These are phyloP conservation scores for Ennomos erosarius DNA, from an alignment of 2,888 invertebrate species.

Conservation along the genomic window DNA sequence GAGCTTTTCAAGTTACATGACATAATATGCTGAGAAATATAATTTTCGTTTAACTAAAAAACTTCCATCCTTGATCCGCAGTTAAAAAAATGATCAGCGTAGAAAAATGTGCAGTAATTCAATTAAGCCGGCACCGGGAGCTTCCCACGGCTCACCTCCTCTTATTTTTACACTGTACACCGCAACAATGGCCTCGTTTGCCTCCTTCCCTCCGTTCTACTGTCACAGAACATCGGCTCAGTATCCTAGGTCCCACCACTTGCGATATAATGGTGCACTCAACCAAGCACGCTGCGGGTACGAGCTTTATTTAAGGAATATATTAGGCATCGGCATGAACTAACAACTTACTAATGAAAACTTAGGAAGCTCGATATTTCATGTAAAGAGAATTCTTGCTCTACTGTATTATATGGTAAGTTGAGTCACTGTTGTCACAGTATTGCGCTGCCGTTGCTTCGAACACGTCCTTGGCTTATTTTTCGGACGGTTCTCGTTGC, in stretches of 20 bases:
- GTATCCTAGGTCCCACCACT: background rate
- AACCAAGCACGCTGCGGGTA: too few species aligned
- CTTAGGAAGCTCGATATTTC: background rate
- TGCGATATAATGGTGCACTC: too few species aligned
- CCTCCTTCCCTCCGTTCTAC: constrained; percentile 14
- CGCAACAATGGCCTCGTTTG: constrained; percentile 24
- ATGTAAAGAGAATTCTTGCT: too few species aligned
- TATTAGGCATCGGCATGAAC: too few species aligned
- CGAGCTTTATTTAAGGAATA: too few species aligned
- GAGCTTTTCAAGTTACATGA: too few species aligned
- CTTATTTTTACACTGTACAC: constrained; percentile 9
- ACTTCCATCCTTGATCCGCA: background rate
- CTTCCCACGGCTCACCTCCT: constrained; percentile 13
- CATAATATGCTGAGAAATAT: too few species aligned
- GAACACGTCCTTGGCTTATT: constrained; percentile 43
- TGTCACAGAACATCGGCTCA: background rate
- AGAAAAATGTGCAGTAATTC: constrained; percentile 13
- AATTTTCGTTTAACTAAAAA: too few species aligned
- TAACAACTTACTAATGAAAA: background rate
- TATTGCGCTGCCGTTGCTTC: background rate
- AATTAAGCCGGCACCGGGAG: constrained; percentile 3
- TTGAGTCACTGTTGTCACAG: constrained; percentile 1
- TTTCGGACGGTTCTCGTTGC: constrained; percentile 36
- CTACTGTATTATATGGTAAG: too few species aligned
- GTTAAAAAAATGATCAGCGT: constrained; percentile 4